Evolutionary conservation across 1,140 invertebrate genomes (phyloP).

Genomic region (Drosophila cardini): DNA sequence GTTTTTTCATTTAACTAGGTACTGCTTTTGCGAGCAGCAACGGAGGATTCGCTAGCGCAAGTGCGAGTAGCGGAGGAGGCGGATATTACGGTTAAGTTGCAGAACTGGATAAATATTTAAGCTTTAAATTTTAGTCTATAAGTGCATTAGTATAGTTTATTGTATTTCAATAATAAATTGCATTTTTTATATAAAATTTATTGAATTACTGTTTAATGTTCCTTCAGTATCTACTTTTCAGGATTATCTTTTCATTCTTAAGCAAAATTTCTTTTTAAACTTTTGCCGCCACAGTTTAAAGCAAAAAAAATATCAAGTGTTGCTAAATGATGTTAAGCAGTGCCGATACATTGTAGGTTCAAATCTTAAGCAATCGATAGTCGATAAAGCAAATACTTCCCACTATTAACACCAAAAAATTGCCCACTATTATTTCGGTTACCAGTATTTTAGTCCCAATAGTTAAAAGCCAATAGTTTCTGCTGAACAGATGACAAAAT

Average conservation of each 20-base stretch:
- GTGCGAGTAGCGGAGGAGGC: slow-evolving; percentile 56
- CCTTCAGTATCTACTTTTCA: neutral
- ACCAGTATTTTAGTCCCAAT: too few relatives aligned
- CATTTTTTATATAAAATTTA: slow-evolving; percentile 13
- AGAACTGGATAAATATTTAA: slow-evolving; percentile 32
- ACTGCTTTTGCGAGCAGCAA: slow-evolving; percentile 78
- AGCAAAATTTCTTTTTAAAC: neutral
- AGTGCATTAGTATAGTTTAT: slow-evolving; percentile 31
- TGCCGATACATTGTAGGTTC: neutral
- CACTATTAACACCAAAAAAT: too few relatives aligned
- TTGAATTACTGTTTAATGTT: neutral
- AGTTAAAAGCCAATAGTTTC: too few relatives aligned
- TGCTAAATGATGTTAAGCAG: too few relatives aligned
- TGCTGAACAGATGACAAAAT: too few relatives aligned
- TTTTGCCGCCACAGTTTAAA: neutral
- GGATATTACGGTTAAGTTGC: slow-evolving; percentile 62
- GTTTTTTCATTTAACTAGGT: slow-evolving; percentile 65
- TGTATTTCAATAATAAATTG: slow-evolving; percentile 28
- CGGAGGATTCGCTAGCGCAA: slow-evolving; percentile 69
- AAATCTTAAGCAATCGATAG: too few relatives aligned
- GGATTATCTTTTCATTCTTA: neutral
- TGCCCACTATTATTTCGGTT: too few relatives aligned
- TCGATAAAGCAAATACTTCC: too few relatives aligned
- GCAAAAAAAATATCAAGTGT: neutral
- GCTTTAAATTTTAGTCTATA: slow-evolving; percentile 44